These are phyloP conservation scores for Sweltsa coloradensis DNA, from an alignment of 1,140 invertebrate species.

Conservation along the genomic window DNA sequence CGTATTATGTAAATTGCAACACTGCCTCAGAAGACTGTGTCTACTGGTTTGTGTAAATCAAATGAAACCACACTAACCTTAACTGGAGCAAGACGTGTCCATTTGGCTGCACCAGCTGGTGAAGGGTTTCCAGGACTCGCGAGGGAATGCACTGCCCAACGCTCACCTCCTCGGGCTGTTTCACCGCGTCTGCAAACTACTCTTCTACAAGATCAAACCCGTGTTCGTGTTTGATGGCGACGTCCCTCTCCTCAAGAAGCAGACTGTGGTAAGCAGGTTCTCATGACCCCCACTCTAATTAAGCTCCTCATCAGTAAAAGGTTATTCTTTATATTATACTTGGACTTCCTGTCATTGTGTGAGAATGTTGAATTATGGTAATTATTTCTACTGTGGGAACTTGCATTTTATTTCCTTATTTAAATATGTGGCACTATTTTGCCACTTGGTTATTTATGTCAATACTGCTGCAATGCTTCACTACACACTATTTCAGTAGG, in stretches of 20 bases:
- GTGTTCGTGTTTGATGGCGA: conserved; percentile 99
- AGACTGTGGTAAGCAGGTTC: conserved; percentile 72
- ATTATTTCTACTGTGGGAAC: conserved; percentile 13
- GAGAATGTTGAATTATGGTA: conserved; percentile 16
- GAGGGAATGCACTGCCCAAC: conserved; percentile 69
- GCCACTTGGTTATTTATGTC: too few species aligned
- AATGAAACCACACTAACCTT: too few species aligned
- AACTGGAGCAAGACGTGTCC: conserved; percentile 70
- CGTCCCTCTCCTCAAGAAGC: conserved; percentile 78
- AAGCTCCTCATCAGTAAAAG: conserved; percentile 13
- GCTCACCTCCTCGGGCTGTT: conserved; percentile 89
- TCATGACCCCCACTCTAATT: conserved; percentile 12
- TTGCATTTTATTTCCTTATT: conserved; percentile 11
- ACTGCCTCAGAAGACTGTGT: too few species aligned
- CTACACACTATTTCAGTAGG: too few species aligned
- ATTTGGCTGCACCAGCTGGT: conserved; percentile 97
- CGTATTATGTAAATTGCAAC: too few species aligned
- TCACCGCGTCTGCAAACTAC: conserved; percentile 86
- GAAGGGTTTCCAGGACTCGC: conserved; percentile 83
- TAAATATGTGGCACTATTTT: conserved; percentile 9
- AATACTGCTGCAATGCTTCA: too few species aligned
- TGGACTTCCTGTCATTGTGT: conserved; percentile 16
- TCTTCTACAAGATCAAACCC: conserved; percentile 92
- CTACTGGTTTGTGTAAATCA: too few species aligned
- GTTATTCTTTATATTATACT: conserved; percentile 10